Evolutionary conservation across 2,113 vertebrate genomes (phyloP).

Genomic region (Actinemys pallida): DNA sequence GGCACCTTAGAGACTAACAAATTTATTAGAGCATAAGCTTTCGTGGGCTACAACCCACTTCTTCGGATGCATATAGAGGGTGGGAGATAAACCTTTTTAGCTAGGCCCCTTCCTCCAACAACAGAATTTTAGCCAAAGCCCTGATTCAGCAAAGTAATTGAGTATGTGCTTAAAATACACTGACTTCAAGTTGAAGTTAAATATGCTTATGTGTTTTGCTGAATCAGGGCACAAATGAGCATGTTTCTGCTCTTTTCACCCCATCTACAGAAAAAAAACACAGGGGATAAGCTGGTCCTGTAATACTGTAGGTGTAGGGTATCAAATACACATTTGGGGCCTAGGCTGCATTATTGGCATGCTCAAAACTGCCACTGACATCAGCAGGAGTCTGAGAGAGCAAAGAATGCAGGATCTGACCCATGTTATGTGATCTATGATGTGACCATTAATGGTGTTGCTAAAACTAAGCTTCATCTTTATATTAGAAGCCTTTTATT

Average conservation of each 20-base stretch:
- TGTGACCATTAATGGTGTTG: constrained; percentile 31
- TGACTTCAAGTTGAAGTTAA: accelerated
- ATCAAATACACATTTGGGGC: neutral
- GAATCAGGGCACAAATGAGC: neutral
- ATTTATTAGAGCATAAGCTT: too few species aligned
- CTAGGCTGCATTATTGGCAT: constrained; percentile 47
- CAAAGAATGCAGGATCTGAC: constrained; percentile 31
- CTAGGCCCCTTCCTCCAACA: neutral
- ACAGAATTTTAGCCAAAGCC: neutral
- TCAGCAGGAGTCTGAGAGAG: constrained; percentile 27
- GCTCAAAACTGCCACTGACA: constrained; percentile 30
- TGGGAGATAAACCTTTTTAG: neutral
- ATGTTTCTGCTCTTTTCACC: neutral
- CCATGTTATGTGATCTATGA: constrained; percentile 40
- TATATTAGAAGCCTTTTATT: constrained; percentile 52
- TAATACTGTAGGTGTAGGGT: neutral
- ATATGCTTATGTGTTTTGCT: accelerated
- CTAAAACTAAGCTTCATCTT: constrained; percentile 23
- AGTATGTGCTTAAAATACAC: neutral
- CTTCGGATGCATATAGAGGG: too few species aligned
- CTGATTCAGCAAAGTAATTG: neutral
- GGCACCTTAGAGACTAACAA: too few species aligned
- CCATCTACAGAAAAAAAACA: neutral
- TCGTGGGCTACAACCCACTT: too few species aligned
- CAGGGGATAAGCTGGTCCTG: neutral